Evolutionary conservation across 23 tunicate species (phyloP).

Genomic region (Halocynthia roretzi): DNA sequence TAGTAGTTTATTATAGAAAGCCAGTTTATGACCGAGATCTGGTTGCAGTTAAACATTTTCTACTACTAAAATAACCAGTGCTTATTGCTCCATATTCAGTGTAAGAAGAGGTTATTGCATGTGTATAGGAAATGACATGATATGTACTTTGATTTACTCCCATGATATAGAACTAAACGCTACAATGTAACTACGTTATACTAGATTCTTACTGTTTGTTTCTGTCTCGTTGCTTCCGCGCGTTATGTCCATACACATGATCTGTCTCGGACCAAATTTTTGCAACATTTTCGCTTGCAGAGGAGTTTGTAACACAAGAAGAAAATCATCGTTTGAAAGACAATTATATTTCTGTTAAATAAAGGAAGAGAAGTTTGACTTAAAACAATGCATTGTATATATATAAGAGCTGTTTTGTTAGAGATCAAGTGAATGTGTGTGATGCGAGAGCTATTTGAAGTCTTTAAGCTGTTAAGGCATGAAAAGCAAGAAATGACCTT

Average conservation of each 20-base stretch:
- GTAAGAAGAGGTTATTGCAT: background rate
- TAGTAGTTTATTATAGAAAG: no score
- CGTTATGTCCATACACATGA: slow-evolving; percentile 75
- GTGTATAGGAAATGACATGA: background rate
- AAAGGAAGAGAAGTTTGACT: no score
- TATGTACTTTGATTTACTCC: background rate
- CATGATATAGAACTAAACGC: background rate
- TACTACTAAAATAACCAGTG: no score
- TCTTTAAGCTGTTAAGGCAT: no score
- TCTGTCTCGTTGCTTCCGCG: slow-evolving; percentile 31
- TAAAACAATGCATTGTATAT: no score
- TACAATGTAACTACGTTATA: background rate
- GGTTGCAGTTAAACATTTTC: no score
- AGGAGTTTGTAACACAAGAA: slow-evolving; percentile 89
- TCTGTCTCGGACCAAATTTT: slow-evolving; percentile 63
- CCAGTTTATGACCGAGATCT: no score
- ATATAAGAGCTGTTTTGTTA: no score
- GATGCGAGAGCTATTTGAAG: no score
- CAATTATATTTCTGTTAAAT: slow-evolving; percentile 18
- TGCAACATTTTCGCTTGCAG: slow-evolving; percentile 75
- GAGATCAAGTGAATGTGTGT: no score
- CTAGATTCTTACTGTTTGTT: background rate
- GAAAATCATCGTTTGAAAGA: slow-evolving; percentile 70
- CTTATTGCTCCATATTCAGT: no score
- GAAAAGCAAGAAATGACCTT: no score